Conservation (phyloP, 2,888 invertebrate genomes). For the Cecidostiba fungosa region DNA sequence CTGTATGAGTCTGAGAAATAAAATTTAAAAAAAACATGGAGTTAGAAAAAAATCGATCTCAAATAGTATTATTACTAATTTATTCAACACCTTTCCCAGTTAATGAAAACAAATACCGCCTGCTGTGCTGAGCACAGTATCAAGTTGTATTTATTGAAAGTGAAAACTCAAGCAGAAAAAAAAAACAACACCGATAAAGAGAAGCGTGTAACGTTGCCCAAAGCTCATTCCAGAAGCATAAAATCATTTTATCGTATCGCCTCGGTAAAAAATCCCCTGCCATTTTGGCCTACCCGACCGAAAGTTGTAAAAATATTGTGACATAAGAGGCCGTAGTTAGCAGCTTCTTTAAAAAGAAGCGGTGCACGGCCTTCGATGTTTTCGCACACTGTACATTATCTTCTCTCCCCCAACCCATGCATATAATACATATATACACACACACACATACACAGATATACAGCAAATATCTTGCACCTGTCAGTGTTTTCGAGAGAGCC, state of each 20-base stretch:
- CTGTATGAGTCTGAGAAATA: constrained; percentile 40
- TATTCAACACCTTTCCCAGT: neutral
- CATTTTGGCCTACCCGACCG: constrained; percentile 10
- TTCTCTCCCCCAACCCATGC: neutral
- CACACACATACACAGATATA: constrained; percentile 7
- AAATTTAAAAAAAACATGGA: constrained; percentile 8
- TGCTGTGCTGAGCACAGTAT: neutral
- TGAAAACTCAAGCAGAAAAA: neutral
- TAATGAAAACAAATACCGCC: neutral
- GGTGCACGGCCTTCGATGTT: constrained; percentile 30
- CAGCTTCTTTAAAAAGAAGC: constrained; percentile 15
- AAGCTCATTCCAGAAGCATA: neutral
- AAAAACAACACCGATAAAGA: neutral
- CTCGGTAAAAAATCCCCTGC: constrained; percentile 1
- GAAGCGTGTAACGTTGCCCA: neutral
- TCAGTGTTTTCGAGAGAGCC: constrained; percentile 41
- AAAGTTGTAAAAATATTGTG: constrained; percentile 26
- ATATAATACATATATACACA: neutral
- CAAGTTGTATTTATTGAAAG: neutral
- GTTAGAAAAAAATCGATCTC: neutral
- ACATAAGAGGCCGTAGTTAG: constrained; percentile 18
- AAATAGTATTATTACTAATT: neutral
- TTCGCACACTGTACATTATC: constrained; percentile 16
- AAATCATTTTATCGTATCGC: neutral
- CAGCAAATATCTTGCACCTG: constrained; percentile 47